Evolutionary conservation across 2,113 vertebrate genomes (phyloP).

Genomic region (Motacilla tschutschensis): DNA sequence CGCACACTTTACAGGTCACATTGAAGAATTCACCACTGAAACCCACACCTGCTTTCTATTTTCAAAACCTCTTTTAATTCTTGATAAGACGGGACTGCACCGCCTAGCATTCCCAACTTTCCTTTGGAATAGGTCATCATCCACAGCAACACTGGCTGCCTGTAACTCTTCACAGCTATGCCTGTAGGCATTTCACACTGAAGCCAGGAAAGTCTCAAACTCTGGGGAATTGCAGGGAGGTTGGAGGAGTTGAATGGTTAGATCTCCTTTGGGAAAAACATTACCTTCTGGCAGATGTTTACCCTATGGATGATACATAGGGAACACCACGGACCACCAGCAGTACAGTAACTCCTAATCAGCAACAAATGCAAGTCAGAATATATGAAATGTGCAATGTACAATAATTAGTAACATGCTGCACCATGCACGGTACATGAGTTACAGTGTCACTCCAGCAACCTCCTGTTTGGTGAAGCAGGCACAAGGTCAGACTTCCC

Average conservation of each 20-base stretch:
- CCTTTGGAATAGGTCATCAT: background rate
- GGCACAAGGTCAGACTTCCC: background rate
- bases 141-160: background rate
- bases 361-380: background rate
- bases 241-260: background rate
- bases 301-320: accelerated
- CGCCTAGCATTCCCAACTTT: background rate
- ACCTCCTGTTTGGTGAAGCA: background rate
- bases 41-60: background rate
- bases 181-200: background rate
- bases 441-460: background rate
- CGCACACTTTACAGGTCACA: background rate
- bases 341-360: background rate
- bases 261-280: background rate
- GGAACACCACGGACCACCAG: background rate
- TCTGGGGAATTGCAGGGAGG: background rate
- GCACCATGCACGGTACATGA: background rate
- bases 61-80: background rate
- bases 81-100: background rate
- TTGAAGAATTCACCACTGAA: background rate
- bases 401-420: background rate
- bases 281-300: background rate
- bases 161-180: background rate
- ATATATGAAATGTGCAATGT: background rate
- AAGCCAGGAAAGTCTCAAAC: background rate